Base-by-base conservation (phyloP, 2,797 vertebrate species). In the Hyperoplus immaculatus region DNA sequence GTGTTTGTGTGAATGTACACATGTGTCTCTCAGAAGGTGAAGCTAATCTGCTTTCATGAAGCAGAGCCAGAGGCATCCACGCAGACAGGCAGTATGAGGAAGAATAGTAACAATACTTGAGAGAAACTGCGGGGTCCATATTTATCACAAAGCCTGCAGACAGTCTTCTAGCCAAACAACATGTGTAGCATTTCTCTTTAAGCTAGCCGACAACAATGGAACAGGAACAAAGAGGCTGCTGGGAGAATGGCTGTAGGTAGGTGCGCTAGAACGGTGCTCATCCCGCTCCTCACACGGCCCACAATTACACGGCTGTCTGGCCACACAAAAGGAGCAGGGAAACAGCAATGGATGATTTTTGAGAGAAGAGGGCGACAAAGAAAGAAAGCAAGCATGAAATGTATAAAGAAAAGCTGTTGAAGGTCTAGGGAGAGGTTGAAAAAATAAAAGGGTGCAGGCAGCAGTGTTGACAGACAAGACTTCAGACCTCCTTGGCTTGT, bases 111-210 rank as follows among this genome's bases (percentile, higher is more conserved):
- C 85, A 88, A 90, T 82, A 88, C 83, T 89, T 80, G 83, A 91
- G 88, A 91, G 77, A 87, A 90, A 87, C 77, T 83, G 83, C 29
- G 29, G 88, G 76, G 82, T 82, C 83, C 82, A 57, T 78, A 88
- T 93, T 94, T 91, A 94, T 94, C 94, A 94, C 91, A 94, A 93
- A 95, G 92, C 72, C 84, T 51, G 83, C 92, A 94, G 92, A 88
- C 87, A 70, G 86, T 88, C 87, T 86, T 84, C 77, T 69, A 87
- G 86, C 81, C 84, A 72, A 86, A 83, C 85, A 89, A 92, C 92
- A 94, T 86, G 89, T 91, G 90, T 90, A 79, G 86, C 59, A 81
- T 81, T 87, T 89, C 81, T 88, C 88, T 89, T 87, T 64, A 83
- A 29, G 85, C 81, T 41, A 54, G 83, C 69, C 64, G 46, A 64